Conservation (phyloP, 2,888 invertebrate genomes). For the Xiphydria camelus region DNA sequence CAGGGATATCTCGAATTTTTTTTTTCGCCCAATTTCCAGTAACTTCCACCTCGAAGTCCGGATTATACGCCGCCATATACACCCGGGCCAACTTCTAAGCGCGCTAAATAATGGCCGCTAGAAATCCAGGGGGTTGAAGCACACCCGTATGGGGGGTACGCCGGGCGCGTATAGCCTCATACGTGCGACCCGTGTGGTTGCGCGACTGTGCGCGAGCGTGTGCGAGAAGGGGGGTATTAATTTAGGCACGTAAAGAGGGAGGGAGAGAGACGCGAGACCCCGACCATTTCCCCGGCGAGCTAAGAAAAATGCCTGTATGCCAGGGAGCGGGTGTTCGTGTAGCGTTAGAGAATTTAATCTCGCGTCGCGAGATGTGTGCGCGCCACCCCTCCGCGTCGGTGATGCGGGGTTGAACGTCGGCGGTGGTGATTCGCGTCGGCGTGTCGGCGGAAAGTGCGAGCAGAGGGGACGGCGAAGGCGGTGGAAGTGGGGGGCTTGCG, state of each 20-base stretch:
- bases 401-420: too few species aligned
- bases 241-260: slow-evolving; percentile 41
- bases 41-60: too few species aligned
- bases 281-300: slow-evolving; percentile 31
- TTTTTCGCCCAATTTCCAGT: too few species aligned
- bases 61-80: too few species aligned
- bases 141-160: slow-evolving; percentile 17
- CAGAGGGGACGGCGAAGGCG: slow-evolving; percentile 14
- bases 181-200: too few species aligned
- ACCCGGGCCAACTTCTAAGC: slow-evolving; percentile 50
- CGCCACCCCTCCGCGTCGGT: neutral
- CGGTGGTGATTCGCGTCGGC: too few species aligned
- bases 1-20: too few species aligned
- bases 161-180: slow-evolving; percentile 38
- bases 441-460: too few species aligned
- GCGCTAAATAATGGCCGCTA: slow-evolving; percentile 56
- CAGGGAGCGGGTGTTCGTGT: slow-evolving; percentile 23
- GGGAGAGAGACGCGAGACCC: neutral
- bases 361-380: slow-evolving; percentile 16
- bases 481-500: neutral
- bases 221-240: slow-evolving; percentile 45
- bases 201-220: slow-evolving; percentile 21
- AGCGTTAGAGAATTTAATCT: slow-evolving; percentile 55
- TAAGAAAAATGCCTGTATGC: slow-evolving; percentile 53
- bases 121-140: slow-evolving; percentile 40